Percentiles rank a stretch among this genome's conserved stretches.
phyloP scores from a whole-genome alignment of 1,140 invertebrate species.

The Drosophila mauritiana region DNA sequence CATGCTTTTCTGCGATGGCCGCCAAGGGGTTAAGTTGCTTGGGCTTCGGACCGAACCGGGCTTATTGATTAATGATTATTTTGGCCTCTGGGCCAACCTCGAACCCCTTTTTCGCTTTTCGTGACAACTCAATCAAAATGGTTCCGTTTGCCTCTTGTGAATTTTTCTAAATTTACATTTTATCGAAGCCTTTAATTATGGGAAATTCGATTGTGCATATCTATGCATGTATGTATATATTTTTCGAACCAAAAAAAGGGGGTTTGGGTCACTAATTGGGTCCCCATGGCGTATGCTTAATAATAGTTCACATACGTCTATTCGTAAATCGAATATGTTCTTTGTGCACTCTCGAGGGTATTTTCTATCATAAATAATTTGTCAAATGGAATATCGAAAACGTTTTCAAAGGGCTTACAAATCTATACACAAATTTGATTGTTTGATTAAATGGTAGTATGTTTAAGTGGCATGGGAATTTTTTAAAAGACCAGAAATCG shows the following conservation, averaged over 20 bases:
- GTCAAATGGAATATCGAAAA: conserved; percentile 3
- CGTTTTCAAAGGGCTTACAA: background rate
- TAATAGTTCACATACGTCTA: background rate
- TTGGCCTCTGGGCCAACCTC: background rate
- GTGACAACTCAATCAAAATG: conserved; percentile 56
- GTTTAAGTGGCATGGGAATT: background rate
- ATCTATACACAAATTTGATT: background rate
- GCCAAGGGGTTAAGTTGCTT: conserved; percentile 28
- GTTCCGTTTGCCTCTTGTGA: conserved; percentile 8
- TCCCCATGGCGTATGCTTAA: conserved; percentile 20
- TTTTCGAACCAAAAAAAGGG: background rate
- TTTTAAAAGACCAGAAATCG: background rate
- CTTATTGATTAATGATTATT: conserved; percentile 61
- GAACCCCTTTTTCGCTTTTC: conserved; percentile 16
- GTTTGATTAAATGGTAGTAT: background rate
- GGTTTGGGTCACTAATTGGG: conserved; percentile 5
- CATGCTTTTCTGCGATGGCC: conserved; percentile 32
- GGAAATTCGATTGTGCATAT: conserved; percentile 5
- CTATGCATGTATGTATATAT: too few relatives aligned
- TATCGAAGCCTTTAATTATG: conserved; percentile 33
- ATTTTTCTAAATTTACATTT: conserved; percentile 39
- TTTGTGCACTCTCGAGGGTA: background rate
- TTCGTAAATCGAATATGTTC: conserved; percentile 2
- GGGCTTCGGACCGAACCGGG: background rate
- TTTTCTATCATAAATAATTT: conserved; percentile 17